A percentile compares a stretch with the other conserved stretches of the same genome.
phyloP scores from a whole-genome alignment of 2,888 invertebrate species.

The Stenurella melanura region DNA sequence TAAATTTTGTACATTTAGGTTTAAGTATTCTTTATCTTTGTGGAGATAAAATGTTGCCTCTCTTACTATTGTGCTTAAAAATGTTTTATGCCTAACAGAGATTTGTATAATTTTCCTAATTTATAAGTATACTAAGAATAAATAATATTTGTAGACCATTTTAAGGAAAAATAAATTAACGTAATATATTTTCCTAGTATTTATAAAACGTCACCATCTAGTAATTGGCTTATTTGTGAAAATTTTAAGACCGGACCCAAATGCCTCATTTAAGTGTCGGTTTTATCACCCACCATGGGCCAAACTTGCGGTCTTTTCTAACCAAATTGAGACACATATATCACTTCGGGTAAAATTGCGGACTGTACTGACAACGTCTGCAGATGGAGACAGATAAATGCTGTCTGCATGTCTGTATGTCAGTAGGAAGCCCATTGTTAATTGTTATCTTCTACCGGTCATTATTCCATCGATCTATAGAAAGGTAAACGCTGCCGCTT shows the following conservation, averaged over 20 bases:
- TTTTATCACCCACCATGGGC: slow-evolving; percentile 56
- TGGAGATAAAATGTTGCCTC: too few relatives aligned
- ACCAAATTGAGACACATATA: slow-evolving; percentile 59
- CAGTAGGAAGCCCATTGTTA: slow-evolving; percentile 59
- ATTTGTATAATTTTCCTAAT: too few relatives aligned
- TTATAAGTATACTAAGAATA: too few relatives aligned
- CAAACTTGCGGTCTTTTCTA: slow-evolving; percentile 58
- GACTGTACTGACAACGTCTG: slow-evolving; percentile 53
- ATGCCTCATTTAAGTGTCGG: slow-evolving; percentile 43
- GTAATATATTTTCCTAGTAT: neutral
- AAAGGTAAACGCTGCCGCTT: slow-evolving; percentile 36
- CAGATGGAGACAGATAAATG: slow-evolving; percentile 66
- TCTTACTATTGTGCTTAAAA: too few relatives aligned
- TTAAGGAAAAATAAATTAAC: too few relatives aligned
- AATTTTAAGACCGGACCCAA: slow-evolving; percentile 23
- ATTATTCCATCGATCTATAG: slow-evolving; percentile 33
- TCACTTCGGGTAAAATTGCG: slow-evolving; percentile 54
- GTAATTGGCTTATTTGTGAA: slow-evolving; percentile 48
- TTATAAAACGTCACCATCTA: slow-evolving; percentile 25
- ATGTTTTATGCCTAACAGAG: too few relatives aligned
- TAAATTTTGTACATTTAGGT: too few relatives aligned
- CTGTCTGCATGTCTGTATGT: slow-evolving; percentile 61
- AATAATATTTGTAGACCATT: too few relatives aligned
- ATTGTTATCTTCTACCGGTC: slow-evolving; percentile 59
- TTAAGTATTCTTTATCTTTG: too few relatives aligned